Conservation (phyloP, 1,140 invertebrate species). For the Heliconius hewitsoni region DNA sequence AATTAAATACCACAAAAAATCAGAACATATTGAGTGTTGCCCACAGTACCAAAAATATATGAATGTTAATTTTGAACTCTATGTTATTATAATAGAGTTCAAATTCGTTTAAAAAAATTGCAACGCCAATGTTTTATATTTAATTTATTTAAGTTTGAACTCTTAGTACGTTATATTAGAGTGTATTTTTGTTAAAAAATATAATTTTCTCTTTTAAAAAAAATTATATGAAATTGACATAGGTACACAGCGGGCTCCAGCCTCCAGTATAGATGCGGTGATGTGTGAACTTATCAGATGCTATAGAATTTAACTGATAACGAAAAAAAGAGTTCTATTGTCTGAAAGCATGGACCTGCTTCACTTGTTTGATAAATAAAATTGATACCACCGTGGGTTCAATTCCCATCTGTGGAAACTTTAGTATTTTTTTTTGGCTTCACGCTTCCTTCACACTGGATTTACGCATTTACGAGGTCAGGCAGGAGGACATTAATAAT, state of each 20-base stretch:
- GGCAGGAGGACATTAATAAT: too few relatives aligned
- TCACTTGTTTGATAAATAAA: too few relatives aligned
- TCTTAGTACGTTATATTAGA: not conserved
- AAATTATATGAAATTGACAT: conserved; percentile 50
- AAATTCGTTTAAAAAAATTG: not conserved
- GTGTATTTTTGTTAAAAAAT: not conserved
- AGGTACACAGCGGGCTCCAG: conserved; percentile 46
- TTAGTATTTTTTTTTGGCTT: too few relatives aligned
- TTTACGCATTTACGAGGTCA: too few relatives aligned
- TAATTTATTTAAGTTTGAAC: not conserved
- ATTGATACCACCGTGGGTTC: too few relatives aligned
- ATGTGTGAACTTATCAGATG: conserved; percentile 52
- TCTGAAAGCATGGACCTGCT: too few relatives aligned
- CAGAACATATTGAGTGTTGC: not conserved
- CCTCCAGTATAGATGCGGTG: conserved; percentile 36
- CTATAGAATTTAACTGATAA: conserved; percentile 26
- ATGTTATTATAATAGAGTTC: not conserved
- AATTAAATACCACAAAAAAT: conserved; percentile 19
- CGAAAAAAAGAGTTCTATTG: not conserved
- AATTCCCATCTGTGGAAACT: too few relatives aligned
- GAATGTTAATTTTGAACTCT: not conserved
- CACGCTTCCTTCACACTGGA: too few relatives aligned
- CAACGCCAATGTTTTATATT: not conserved
- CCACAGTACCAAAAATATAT: not conserved
- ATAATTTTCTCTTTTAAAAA: too few relatives aligned